Conservation (phyloP, 2,113 vertebrate species). For the Mus musculus region DNA sequence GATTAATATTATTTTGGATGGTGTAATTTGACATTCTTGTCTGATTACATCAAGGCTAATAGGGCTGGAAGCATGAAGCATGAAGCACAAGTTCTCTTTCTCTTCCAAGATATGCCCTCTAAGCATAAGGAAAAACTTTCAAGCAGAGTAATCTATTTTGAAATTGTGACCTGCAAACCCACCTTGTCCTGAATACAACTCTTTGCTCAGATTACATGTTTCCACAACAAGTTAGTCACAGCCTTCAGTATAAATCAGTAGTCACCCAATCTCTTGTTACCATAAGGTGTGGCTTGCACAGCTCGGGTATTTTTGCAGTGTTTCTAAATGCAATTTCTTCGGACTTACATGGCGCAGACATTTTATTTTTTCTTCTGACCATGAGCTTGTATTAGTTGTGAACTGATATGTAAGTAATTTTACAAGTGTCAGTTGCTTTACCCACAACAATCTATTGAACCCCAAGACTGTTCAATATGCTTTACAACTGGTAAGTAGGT, state of each 20-base stretch:
- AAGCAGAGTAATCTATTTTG: fast-evolving
- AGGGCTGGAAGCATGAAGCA: neutral
- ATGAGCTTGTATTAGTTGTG: neutral
- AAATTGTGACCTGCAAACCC: fast-evolving
- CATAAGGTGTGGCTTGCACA: fast-evolving
- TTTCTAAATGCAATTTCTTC: neutral
- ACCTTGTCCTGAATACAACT: neutral
- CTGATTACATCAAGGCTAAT: neutral
- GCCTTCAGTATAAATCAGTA: neutral
- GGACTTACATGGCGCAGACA: neutral
- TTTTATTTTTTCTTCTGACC: neutral
- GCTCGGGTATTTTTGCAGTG: neutral
- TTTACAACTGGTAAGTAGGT: neutral
- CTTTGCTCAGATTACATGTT: neutral
- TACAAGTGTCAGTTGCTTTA: neutral
- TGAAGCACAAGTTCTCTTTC: neutral
- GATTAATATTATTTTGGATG: neutral
- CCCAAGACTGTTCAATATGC: no score
- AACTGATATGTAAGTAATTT: neutral
- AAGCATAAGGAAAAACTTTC: neutral
- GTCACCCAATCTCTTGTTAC: neutral
- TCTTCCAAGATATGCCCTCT: fast-evolving
- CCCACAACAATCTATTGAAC: neutral
- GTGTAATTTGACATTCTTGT: fast-evolving
- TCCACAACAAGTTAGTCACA: neutral